These are phyloP conservation scores for Seira ritae DNA, from an alignment of 2,888 invertebrate species.

Conservation along the genomic window DNA sequence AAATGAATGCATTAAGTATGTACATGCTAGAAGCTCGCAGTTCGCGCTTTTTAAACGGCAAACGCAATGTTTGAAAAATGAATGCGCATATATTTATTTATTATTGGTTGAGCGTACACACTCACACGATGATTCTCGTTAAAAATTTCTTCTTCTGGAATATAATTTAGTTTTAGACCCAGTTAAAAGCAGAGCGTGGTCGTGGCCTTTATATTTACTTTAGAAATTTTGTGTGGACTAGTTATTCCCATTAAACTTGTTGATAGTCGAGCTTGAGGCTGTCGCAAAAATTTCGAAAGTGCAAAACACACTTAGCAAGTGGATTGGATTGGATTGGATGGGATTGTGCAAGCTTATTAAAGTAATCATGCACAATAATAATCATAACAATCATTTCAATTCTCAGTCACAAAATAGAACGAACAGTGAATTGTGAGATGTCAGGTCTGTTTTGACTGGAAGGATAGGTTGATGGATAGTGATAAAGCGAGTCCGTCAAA, in stretches of 20 bases:
- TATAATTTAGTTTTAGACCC: too few species aligned
- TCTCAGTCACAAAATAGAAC: constrained; percentile 2
- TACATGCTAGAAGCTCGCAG: too few species aligned
- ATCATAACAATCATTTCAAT: constrained; percentile 44
- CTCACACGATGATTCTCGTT: too few species aligned
- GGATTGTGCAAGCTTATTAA: constrained; percentile 31
- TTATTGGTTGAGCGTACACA: too few species aligned
- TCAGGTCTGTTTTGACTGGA: background rate
- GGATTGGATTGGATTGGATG: background rate
- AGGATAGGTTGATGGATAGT: constrained; percentile 22
- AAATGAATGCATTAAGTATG: too few species aligned
- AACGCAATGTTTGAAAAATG: too few species aligned
- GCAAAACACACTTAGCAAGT: constrained; percentile 19
- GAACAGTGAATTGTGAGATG: background rate
- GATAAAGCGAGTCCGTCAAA: too few species aligned
- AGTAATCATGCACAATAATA: constrained; percentile 23
- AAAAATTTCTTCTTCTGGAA: too few species aligned
- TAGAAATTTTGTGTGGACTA: background rate
- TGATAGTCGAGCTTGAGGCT: background rate
- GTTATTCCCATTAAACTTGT: background rate
- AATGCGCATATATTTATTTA: too few species aligned
- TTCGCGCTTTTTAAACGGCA: too few species aligned
- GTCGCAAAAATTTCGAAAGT: background rate
- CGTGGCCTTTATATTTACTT: background rate
- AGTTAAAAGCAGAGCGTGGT: too few species aligned